Conservation (phyloP, 2,888 invertebrate species). For the Tortrix viridana region DNA sequence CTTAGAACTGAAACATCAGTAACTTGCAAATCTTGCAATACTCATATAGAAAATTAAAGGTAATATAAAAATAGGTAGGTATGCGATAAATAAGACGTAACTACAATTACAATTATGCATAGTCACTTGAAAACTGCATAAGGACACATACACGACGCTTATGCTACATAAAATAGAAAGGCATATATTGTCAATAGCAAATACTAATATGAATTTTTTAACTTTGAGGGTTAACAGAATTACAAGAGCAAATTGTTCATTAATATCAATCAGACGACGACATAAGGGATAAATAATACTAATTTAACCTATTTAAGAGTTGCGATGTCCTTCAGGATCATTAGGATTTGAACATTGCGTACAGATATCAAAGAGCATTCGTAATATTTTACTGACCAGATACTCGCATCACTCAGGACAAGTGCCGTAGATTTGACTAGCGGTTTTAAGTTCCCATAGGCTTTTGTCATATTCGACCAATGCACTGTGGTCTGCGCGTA, state of each 20-base stretch:
- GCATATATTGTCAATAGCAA: slow-evolving; percentile 38
- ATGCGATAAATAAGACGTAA: slow-evolving; percentile 67
- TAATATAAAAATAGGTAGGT: slow-evolving; percentile 55
- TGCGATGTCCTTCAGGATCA: slow-evolving; percentile 15
- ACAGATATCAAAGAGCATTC: slow-evolving; percentile 9
- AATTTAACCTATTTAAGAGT: slow-evolving; percentile 17
- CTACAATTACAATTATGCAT: slow-evolving; percentile 69
- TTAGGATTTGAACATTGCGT: neutral
- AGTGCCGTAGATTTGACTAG: slow-evolving; percentile 33
- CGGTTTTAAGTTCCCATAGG: slow-evolving; percentile 32
- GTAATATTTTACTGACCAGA: slow-evolving; percentile 26
- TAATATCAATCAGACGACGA: slow-evolving; percentile 19
- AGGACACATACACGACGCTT: slow-evolving; percentile 55
- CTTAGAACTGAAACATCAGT: slow-evolving; percentile 75
- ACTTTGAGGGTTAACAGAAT: slow-evolving; percentile 11
- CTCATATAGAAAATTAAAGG: slow-evolving; percentile 57
- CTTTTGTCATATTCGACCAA: slow-evolving; percentile 17
- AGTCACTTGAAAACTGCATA: slow-evolving; percentile 57
- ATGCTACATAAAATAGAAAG: slow-evolving; percentile 56
- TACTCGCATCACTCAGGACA: slow-evolving; percentile 32
- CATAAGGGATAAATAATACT: slow-evolving; percentile 7
- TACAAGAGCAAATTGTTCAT: slow-evolving; percentile 16
- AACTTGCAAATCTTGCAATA: slow-evolving; percentile 43
- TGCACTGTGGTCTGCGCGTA: too few relatives aligned
- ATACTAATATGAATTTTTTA: slow-evolving; percentile 3